Percentiles rank a stretch among this genome's conserved stretches.
Evolutionary conservation across 2,888 invertebrate genomes (phyloP).

Genomic region (Ornithoptera priamus): DNA sequence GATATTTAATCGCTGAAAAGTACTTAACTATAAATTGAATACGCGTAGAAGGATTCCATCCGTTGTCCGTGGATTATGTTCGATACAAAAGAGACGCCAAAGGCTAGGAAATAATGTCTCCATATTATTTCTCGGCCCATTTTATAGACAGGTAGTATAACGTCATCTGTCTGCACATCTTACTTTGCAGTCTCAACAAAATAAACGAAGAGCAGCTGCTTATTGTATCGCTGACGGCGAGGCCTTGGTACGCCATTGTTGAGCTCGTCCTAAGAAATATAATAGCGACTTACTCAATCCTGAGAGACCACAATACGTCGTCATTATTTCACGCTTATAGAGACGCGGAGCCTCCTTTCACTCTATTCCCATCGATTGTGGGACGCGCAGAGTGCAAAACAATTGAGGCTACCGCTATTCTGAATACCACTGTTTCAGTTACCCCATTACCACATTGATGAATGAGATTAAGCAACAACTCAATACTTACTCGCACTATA

Average conservation of each 20-base stretch:
- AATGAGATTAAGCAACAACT: no score
- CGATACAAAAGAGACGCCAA: conserved; percentile 45
- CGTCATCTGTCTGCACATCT: conserved; percentile 60
- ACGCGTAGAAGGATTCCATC: conserved; percentile 9
- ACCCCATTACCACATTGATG: not conserved
- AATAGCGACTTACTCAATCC: conserved; percentile 74
- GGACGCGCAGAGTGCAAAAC: conserved; percentile 23
- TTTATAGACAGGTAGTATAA: conserved; percentile 60
- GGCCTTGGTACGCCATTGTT: conserved; percentile 69
- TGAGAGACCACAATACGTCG: conserved; percentile 65
- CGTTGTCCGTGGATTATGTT: conserved; percentile 25
- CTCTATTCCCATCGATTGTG: conserved; percentile 43
- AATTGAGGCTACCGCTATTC: conserved; percentile 15
- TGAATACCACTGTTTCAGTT: not conserved
- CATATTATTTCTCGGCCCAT: conserved; percentile 50
- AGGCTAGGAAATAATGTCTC: conserved; percentile 46
- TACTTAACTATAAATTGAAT: conserved; percentile 5
- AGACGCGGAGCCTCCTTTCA: conserved; percentile 50
- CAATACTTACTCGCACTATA: no score
- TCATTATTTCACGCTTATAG: conserved; percentile 68
- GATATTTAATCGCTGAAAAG: conserved; percentile 13
- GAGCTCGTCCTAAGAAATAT: conserved; percentile 65
- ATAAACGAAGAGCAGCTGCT: conserved; percentile 66
- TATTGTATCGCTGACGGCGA: conserved; percentile 74
- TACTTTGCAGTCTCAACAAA: conserved; percentile 55